Percentiles rank a stretch among this genome's conserved stretches.
These are phyloP conservation scores for Tyto alba DNA, from an alignment of 2,113 vertebrate species.

Conservation along the genomic window DNA sequence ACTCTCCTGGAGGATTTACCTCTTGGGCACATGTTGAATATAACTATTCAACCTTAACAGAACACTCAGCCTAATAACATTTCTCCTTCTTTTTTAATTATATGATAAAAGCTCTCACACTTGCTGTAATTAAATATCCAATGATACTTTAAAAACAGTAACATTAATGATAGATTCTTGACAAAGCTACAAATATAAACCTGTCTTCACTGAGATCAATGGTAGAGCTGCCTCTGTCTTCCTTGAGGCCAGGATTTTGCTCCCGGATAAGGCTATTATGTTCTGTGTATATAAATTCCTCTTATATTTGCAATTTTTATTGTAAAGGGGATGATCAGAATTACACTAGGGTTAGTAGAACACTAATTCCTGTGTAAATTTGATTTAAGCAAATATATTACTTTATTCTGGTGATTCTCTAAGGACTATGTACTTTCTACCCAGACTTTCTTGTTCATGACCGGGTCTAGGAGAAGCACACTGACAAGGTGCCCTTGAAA, in stretches of 20 bases:
- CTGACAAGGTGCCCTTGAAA: background rate
- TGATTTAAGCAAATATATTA: background rate
- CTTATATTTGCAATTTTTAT: background rate
- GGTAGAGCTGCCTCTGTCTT: background rate
- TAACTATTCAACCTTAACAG: background rate
- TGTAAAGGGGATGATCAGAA: background rate
- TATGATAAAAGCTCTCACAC: background rate
- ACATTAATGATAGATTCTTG: background rate
- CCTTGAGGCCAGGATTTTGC: background rate
- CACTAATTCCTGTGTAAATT: background rate
- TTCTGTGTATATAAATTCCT: background rate
- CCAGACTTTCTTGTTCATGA: background rate
- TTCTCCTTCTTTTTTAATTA: background rate
- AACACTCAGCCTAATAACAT: background rate
- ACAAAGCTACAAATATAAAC: background rate
- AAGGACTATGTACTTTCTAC: background rate
- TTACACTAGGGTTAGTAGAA: background rate
- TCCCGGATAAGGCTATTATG: background rate
- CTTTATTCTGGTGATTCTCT: background rate
- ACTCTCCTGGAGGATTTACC: background rate
- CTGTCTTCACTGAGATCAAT: background rate
- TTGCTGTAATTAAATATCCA: slow-evolving; percentile 2
- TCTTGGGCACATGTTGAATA: background rate
- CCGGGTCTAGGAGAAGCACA: background rate
- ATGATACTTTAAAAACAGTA: background rate